Base-by-base conservation (phyloP, 2,888 invertebrate species). In the Molorchus minor region DNA sequence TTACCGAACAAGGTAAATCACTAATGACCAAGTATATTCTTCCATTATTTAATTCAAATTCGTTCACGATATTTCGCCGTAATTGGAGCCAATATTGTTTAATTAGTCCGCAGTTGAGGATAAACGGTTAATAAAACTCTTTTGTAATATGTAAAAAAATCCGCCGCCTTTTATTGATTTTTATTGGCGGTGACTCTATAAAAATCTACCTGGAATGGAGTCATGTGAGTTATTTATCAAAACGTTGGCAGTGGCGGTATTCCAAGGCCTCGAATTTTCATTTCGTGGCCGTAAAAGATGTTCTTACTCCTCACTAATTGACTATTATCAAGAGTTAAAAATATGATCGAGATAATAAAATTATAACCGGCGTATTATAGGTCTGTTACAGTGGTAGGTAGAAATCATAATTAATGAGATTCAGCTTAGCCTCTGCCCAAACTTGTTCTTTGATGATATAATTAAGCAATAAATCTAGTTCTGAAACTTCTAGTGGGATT, bases 211-310 rank as follows among this genome's bases (percentile, higher is more conserved):
- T 74, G 72, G 65, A 71, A 70, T 72, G 72, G 73, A 58, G 66
- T 64, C 65, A 58, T 67, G 68, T 66, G 62, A 68, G 73, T 72
- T 76, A 75, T 76, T 74, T 74, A 76, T 76, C 72, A 75, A 75
- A 75, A 75, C 71, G 67, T 67, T 68, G 70, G 69, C 70, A 71
- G 60, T 67, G 73, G 68, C 69, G 73, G 72, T 72, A 74, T 74
- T 71, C 64, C 73, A 75, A 75, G 74, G 74, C 60, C 64, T 63
- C 61, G 61, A 72, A 76, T 76, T 76, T 75, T 75, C 75, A 75
- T 75, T 73, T 75, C 72, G 69, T 44, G 67, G 58, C 67, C 70
- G 65, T 71, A 71, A 72, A 68, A 71, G 67, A 59, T 69, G 69
- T 64, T 71, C 68, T 70, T 71, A 65, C 69, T 71, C 68, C 56